Percentiles rank a stretch among this genome's conserved stretches.
Conservation (phyloP, 2,797 vertebrate genomes). For the Dermochelys coriacea region DNA sequence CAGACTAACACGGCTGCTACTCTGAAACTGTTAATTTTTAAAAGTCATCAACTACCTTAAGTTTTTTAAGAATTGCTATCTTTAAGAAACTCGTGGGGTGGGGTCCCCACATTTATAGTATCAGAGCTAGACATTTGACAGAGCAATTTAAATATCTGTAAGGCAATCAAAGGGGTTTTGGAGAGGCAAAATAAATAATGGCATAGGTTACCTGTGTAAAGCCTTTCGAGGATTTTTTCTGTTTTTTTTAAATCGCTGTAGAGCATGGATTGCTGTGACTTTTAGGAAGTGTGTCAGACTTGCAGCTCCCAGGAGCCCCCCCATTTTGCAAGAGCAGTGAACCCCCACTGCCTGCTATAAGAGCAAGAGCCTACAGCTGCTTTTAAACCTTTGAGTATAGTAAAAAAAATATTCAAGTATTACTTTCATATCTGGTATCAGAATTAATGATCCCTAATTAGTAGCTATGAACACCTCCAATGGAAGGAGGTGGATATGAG, state of each 20-base stretch:
- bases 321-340: accelerated
- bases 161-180: not conserved
- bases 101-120: not conserved
- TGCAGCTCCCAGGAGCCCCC: not conserved
- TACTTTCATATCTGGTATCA: not conserved
- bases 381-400: not conserved
- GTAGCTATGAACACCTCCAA: not conserved
- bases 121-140: not conserved
- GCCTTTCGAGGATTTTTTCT: not conserved
- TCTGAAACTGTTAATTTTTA: not conserved
- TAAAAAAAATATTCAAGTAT: not conserved
- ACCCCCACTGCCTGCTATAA: not conserved
- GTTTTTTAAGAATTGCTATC: not conserved
- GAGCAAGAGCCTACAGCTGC: not conserved
- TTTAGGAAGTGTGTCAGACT: not conserved
- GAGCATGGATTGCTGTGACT: not conserved
- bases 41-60: not conserved
- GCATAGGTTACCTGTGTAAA: not conserved
- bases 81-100: not conserved
- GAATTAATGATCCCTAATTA: not conserved
- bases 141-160: not conserved
- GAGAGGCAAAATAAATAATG: not conserved
- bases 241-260: not conserved
- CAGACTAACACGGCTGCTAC: too few relatives aligned
- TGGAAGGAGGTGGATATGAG: accelerated